Conservation (phyloP, 2,113 vertebrate species). For the Pteronura brasiliensis region DNA sequence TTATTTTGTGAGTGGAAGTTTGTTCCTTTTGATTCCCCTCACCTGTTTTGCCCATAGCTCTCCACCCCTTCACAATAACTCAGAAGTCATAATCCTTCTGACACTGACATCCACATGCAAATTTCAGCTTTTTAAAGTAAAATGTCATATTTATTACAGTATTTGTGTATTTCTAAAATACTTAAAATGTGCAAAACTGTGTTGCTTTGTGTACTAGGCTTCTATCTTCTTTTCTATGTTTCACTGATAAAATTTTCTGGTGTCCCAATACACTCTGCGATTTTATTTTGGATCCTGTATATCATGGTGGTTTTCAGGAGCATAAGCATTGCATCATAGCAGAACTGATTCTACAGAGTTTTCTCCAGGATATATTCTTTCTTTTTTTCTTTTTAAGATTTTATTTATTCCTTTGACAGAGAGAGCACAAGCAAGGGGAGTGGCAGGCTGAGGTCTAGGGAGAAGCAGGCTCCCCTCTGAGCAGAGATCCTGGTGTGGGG, state of each 20-base stretch:
- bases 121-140: background rate
- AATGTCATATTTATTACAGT: background rate
- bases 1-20: background rate
- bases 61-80: background rate
- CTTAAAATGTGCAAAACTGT: background rate
- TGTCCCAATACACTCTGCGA: background rate
- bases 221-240: background rate
- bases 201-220: background rate
- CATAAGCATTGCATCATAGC: background rate
- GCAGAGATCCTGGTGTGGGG: background rate
- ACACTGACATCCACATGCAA: background rate
- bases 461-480: no score
- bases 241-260: background rate
- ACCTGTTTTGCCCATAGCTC: background rate
- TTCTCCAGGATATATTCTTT: background rate
- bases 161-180: background rate
- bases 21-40: background rate
- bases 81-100: background rate
- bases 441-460: no score
- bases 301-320: background rate
- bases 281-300: background rate
- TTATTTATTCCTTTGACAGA: no score
- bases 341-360: background rate
- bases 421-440: no score
- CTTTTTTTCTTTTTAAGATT: background rate